Evolutionary conservation across 2,888 invertebrate species (phyloP).

Genomic region (Aleiodes alternator): DNA sequence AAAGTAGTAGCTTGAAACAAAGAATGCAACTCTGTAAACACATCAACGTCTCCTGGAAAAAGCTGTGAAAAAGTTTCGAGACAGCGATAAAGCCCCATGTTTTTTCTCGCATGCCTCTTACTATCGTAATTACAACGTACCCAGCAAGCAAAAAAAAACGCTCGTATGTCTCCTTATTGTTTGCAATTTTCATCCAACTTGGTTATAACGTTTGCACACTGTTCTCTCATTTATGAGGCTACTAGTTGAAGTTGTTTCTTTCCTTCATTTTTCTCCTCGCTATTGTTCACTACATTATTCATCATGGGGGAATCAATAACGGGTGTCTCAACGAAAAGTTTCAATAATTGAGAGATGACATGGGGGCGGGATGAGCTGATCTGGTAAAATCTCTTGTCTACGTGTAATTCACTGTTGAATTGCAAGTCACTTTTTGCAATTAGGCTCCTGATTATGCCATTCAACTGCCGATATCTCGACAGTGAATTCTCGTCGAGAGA

Average conservation of each 20-base stretch:
- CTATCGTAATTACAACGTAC: slow-evolving; percentile 53
- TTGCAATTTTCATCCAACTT: not conserved
- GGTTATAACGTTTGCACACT: too few relatives aligned
- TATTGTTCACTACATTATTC: too few relatives aligned
- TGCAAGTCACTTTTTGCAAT: too few relatives aligned
- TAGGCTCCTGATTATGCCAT: too few relatives aligned
- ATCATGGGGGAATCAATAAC: too few relatives aligned
- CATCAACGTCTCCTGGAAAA: slow-evolving; percentile 39
- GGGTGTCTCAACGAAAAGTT: too few relatives aligned
- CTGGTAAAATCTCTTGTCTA: not conserved
- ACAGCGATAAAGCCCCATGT: slow-evolving; percentile 47
- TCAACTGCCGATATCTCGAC: too few relatives aligned
- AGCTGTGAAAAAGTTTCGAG: slow-evolving; percentile 38
- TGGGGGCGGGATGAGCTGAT: too few relatives aligned
- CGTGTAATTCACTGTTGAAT: slow-evolving; percentile 17
- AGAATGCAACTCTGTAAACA: slow-evolving; percentile 46
- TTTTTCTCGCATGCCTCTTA: slow-evolving; percentile 40
- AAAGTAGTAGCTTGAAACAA: slow-evolving; percentile 30
- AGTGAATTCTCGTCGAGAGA: too few relatives aligned
- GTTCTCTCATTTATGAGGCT: too few relatives aligned
- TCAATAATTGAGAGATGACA: too few relatives aligned
- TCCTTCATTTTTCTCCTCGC: not conserved
- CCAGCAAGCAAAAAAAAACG: slow-evolving; percentile 38
- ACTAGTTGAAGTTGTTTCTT: not conserved
- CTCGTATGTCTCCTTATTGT: slow-evolving; percentile 11